phyloP scores from a whole-genome alignment of 2,113 vertebrate genomes.

The Podocnemis expansa region DNA sequence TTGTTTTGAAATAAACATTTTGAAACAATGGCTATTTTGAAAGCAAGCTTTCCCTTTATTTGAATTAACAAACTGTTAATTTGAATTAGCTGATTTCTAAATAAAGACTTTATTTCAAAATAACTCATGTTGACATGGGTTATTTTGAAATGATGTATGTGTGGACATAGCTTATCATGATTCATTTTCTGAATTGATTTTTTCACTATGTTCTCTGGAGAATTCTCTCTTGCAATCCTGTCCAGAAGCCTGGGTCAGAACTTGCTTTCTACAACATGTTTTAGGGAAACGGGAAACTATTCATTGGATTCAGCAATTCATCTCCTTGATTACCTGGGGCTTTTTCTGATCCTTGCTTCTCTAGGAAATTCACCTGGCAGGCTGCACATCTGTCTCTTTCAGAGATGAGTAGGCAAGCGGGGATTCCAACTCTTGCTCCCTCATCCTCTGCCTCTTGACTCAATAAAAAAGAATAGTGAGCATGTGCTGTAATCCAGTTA shows the following conservation, averaged over 20 bases:
- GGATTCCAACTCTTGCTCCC: not conserved
- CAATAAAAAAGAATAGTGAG: not conserved
- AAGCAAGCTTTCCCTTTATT: too few relatives aligned
- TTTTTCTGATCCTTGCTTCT: fast-evolving
- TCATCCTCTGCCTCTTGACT: not conserved
- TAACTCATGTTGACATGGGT: too few relatives aligned
- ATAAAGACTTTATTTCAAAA: too few relatives aligned
- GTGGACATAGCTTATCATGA: too few relatives aligned
- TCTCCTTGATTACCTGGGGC: not conserved
- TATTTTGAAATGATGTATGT: too few relatives aligned
- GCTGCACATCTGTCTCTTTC: not conserved
- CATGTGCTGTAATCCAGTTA: not conserved
- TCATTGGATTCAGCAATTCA: not conserved
- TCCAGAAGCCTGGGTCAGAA: not conserved
- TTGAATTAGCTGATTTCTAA: too few relatives aligned
- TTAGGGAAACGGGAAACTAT: not conserved
- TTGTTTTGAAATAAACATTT: too few relatives aligned
- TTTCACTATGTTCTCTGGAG: not conserved
- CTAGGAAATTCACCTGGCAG: not conserved
- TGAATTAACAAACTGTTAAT: too few relatives aligned
- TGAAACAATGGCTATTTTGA: too few relatives aligned
- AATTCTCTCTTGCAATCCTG: not conserved
- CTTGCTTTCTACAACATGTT: not conserved
- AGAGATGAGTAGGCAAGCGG: not conserved
- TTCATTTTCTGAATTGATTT: not conserved